phyloP scores from a whole-genome alignment of 30 jellyfish, hydroid and myxozoan genomes.

The Haliclystus octoradiatus region DNA sequence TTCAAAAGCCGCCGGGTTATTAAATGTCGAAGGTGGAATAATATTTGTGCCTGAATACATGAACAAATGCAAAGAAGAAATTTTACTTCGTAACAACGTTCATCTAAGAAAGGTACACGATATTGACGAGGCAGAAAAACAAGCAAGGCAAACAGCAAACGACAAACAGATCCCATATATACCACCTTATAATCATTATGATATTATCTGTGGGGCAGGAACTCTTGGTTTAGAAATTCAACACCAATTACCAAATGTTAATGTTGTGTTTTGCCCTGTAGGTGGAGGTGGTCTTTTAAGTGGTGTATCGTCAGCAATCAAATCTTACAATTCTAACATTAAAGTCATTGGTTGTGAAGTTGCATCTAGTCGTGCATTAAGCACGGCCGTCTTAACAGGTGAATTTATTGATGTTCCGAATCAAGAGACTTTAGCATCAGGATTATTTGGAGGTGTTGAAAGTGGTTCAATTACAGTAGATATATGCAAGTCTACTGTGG shows the following conservation, averaged over 20 bases:
- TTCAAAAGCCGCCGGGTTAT: background rate
- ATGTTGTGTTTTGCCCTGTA: conserved; percentile 71
- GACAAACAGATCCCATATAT: conserved; percentile 17
- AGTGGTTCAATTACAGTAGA: conserved; percentile 36
- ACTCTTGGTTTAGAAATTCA: conserved; percentile 61
- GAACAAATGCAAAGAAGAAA: background rate
- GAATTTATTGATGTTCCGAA: background rate
- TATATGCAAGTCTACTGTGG: conserved; percentile 52
- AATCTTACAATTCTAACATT: conserved; percentile 26
- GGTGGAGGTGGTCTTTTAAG: conserved; percentile 90
- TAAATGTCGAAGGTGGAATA: background rate
- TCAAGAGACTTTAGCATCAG: background rate
- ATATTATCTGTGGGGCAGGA: conserved; percentile 74
- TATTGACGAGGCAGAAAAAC: background rate
- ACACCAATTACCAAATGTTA: conserved; percentile 48
- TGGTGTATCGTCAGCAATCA: conserved; percentile 54
- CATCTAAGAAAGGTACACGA: background rate
- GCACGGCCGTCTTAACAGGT: background rate
- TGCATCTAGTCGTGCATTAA: background rate
- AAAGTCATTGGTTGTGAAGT: conserved; percentile 11
- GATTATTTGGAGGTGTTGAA: background rate
- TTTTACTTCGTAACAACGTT: background rate
- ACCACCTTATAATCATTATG: conserved; percentile 72
- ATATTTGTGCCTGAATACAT: background rate
- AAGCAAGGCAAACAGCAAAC: background rate